Evolutionary conservation across 2,888 invertebrate genomes (phyloP).

Genomic region (Hipparchia semele): DNA sequence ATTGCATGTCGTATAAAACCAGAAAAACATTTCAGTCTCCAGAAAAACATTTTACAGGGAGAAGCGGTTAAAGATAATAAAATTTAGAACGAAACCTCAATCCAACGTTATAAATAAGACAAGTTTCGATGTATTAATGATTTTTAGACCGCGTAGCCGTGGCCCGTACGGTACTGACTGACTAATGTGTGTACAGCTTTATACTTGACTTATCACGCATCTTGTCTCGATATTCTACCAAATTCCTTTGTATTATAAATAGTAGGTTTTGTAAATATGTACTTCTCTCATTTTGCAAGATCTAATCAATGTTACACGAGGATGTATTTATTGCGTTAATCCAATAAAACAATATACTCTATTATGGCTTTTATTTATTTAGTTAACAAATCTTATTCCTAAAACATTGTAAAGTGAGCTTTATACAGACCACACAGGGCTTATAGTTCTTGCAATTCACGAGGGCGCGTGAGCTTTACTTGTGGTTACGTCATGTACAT

Average conservation of each 20-base stretch:
- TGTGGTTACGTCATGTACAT: no score
- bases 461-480: no score
- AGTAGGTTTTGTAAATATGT: constrained; percentile 60
- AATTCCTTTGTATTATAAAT: background rate
- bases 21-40: no score
- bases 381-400: background rate
- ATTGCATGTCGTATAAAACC: no score
- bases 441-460: no score
- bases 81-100: no score
- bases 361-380: constrained; percentile 43
- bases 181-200: background rate
- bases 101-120: no score
- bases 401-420: background rate
- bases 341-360: constrained; percentile 58
- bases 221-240: constrained; percentile 4
- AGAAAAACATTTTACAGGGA: no score
- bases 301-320: constrained; percentile 49
- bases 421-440: no score
- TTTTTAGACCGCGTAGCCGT: background rate
- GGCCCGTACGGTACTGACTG: background rate
- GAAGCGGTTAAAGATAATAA: no score
- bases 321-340: constrained; percentile 54
- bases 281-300: constrained; percentile 53
- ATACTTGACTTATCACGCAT: background rate
- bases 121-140: no score